phyloP scores from a whole-genome alignment of 2,797 vertebrate genomes.

The Hapalemur alaotrensis region DNA sequence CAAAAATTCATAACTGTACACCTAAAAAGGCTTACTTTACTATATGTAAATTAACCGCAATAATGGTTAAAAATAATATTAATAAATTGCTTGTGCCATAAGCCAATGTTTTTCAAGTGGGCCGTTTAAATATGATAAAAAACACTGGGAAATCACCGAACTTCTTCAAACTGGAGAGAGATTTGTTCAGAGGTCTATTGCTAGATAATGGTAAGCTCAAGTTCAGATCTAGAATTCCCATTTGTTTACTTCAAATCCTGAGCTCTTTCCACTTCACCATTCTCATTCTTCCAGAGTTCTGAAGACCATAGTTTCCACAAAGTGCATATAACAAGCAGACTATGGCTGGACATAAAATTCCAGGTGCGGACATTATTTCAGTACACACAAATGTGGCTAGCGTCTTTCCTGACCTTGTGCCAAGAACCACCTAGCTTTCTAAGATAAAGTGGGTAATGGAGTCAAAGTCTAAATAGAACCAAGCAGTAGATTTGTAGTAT shows the following conservation, averaged over 20 bases:
- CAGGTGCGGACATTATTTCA: not conserved
- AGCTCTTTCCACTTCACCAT: not conserved
- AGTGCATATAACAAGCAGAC: not conserved
- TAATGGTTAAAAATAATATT: not conserved
- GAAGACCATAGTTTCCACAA: not conserved
- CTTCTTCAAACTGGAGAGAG: not conserved
- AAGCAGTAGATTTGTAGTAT: not conserved
- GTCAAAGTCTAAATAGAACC: not conserved
- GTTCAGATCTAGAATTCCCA: not conserved
- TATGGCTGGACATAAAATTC: not conserved
- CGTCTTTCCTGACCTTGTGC: not conserved
- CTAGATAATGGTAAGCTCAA: not conserved
- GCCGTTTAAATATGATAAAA: not conserved
- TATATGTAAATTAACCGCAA: not conserved
- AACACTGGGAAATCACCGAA: not conserved
- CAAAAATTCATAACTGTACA: not conserved
- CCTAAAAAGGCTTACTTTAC: not conserved
- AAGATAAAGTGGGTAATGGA: not conserved
- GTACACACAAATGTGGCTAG: not conserved
- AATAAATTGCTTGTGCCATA: not conserved
- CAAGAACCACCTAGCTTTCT: slow-evolving; percentile 15
- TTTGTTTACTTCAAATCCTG: slow-evolving; percentile 8
- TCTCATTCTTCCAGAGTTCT: not conserved
- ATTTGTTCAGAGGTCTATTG: not conserved
- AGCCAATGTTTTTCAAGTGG: not conserved